A percentile compares a stretch with the other conserved stretches of the same genome.
phyloP scores from a whole-genome alignment of 2,797 vertebrate genomes.

The Synanceia verrucosa region DNA sequence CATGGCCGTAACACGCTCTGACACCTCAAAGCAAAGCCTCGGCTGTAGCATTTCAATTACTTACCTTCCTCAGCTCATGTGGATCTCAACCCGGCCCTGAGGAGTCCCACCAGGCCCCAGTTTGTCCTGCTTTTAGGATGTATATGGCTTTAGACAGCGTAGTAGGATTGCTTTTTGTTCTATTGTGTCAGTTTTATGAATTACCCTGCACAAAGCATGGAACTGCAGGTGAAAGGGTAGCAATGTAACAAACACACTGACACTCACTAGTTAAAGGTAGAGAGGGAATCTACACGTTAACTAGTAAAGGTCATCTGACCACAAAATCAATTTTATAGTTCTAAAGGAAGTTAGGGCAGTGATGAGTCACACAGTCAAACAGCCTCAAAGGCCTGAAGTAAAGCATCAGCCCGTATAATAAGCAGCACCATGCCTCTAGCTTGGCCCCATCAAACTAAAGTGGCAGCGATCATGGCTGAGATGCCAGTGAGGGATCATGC shows the following conservation, averaged over 20 bases:
- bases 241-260: neutral
- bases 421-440: neutral
- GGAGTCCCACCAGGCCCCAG: slow-evolving; percentile 22
- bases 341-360: neutral
- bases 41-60: slow-evolving; percentile 80
- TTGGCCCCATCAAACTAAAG: neutral
- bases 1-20: slow-evolving; percentile 68
- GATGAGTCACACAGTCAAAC: neutral
- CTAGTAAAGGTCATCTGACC: neutral
- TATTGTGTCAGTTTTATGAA: slow-evolving; percentile 11
- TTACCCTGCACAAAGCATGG: neutral
- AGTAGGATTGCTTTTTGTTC: slow-evolving; percentile 17
- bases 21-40: slow-evolving; percentile 79
- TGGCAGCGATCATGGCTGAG: neutral
- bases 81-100: slow-evolving; percentile 11
- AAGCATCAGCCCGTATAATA: neutral
- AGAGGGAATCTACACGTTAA: neutral
- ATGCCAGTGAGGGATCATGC: neutral
- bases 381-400: neutral
- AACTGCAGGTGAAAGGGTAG: neutral
- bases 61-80: slow-evolving; percentile 22
- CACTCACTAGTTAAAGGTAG: neutral
- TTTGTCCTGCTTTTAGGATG: neutral
- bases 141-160: neutral
- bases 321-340: neutral